Percentiles rank a stretch among this genome's conserved stretches.
Evolutionary conservation across 2,888 invertebrate genomes (phyloP).

Genomic region (Drosophila pegasa): DNA sequence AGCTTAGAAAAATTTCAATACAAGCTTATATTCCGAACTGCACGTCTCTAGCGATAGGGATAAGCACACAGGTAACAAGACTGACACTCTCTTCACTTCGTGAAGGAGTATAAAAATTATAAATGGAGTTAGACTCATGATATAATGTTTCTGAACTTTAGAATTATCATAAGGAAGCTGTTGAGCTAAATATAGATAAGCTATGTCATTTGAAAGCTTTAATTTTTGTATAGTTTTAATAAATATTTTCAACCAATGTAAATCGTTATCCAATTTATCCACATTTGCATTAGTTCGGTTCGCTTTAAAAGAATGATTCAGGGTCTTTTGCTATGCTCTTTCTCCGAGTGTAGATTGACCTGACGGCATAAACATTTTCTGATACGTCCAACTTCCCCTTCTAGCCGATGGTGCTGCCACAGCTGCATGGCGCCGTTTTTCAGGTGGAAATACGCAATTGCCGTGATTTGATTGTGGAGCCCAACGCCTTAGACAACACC

Average conservation of each 20-base stretch:
- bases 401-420: slow-evolving; percentile 87
- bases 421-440: slow-evolving; percentile 83
- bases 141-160: not conserved
- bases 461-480: slow-evolving; percentile 86
- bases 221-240: too few relatives aligned
- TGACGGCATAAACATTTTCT: not conserved
- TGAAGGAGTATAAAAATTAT: not conserved
- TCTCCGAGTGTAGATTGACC: not conserved
- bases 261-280: too few relatives aligned
- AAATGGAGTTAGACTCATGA: too few relatives aligned
- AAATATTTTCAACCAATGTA: too few relatives aligned
- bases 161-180: too few relatives aligned
- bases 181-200: too few relatives aligned
- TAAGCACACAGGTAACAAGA: not conserved
- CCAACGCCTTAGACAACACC: slow-evolving; percentile 87
- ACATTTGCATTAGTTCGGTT: too few relatives aligned
- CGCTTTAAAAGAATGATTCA: too few relatives aligned
- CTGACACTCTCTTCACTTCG: not conserved
- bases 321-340: not conserved
- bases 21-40: too few relatives aligned
- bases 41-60: too few relatives aligned
- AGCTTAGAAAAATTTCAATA: too few relatives aligned
- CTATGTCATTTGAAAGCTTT: too few relatives aligned
- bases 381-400: not conserved
- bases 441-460: slow-evolving; percentile 89